A percentile compares a stretch with the other conserved stretches of the same genome.
These are phyloP conservation scores for Drosophila sucinea DNA, from an alignment of 1,140 invertebrate genomes.

Conservation along the genomic window DNA sequence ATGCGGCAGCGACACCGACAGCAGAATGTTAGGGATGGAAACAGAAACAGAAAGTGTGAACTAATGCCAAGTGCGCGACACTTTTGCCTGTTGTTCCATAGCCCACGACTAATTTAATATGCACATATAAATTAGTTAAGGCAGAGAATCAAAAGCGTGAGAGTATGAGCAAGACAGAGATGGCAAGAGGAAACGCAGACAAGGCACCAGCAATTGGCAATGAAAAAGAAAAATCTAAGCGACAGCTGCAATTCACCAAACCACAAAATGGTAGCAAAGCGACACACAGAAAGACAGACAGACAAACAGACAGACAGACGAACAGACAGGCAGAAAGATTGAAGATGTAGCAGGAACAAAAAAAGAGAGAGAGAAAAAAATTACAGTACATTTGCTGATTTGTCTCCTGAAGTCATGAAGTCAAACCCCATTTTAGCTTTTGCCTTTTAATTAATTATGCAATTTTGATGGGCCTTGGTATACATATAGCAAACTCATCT, in stretches of 20 bases:
- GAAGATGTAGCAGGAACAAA: too few relatives aligned
- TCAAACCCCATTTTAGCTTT: not conserved
- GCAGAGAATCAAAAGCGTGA: conserved; percentile 12
- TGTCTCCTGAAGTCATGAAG: not conserved
- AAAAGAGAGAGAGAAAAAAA: not conserved
- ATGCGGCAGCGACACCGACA: not conserved
- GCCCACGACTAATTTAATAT: conserved; percentile 60
- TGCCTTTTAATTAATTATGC: conserved; percentile 8
- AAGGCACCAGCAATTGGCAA: conserved; percentile 5
- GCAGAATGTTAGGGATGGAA: not conserved
- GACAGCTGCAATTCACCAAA: conserved; percentile 18
- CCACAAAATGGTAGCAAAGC: conserved; percentile 9
- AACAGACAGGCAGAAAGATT: not conserved
- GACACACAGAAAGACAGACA: not conserved
- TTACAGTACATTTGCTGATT: conserved; percentile 5
- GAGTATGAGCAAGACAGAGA: not conserved
- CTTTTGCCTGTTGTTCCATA: conserved; percentile 46
- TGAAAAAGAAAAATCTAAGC: conserved; percentile 31
- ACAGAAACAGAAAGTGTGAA: conserved; percentile 39
- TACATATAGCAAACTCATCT: too few relatives aligned
- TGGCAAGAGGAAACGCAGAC: conserved; percentile 3
- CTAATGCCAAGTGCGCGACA: conserved; percentile 62
- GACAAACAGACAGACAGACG: not conserved
- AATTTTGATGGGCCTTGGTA: not conserved
- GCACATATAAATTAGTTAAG: conserved; percentile 71